Percentiles rank a stretch among this genome's conserved stretches.
Conservation (phyloP, 2,888 invertebrate genomes). For the Reticulitermes lucifugus region DNA sequence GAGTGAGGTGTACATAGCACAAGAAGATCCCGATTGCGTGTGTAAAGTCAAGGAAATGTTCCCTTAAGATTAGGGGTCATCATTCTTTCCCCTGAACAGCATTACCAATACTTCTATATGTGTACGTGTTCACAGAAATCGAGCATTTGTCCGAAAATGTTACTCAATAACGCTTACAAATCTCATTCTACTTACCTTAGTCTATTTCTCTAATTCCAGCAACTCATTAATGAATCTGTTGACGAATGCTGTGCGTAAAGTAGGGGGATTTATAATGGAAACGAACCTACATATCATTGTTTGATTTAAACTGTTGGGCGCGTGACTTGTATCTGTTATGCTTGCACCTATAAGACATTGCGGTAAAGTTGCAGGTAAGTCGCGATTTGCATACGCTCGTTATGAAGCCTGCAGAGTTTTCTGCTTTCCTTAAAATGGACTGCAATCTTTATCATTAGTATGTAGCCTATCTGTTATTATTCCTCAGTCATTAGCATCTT, state of each 20-base stretch:
- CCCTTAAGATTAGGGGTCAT: not conserved
- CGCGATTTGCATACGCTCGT: slow-evolving; percentile 12
- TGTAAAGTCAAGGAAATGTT: not conserved
- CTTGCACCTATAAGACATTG: not conserved
- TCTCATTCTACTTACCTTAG: no score
- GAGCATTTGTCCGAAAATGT: no score
- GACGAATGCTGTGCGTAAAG: no score
- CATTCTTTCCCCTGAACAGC: not conserved
- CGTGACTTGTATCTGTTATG: no score
- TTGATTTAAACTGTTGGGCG: no score
- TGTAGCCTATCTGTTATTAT: not conserved
- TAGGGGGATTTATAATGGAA: no score
- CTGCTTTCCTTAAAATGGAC: not conserved
- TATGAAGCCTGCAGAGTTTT: not conserved
- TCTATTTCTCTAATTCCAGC: no score
- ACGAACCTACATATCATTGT: no score
- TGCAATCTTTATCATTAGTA: not conserved
- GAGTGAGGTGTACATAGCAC: not conserved
- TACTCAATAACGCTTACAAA: no score
- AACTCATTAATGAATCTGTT: no score
- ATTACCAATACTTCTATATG: no score
- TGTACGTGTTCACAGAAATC: no score
- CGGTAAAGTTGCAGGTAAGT: not conserved
- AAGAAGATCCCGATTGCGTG: not conserved
- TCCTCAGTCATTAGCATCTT: not conserved